phyloP scores from a whole-genome alignment of 2,797 vertebrate species.

The Morus bassanus region DNA sequence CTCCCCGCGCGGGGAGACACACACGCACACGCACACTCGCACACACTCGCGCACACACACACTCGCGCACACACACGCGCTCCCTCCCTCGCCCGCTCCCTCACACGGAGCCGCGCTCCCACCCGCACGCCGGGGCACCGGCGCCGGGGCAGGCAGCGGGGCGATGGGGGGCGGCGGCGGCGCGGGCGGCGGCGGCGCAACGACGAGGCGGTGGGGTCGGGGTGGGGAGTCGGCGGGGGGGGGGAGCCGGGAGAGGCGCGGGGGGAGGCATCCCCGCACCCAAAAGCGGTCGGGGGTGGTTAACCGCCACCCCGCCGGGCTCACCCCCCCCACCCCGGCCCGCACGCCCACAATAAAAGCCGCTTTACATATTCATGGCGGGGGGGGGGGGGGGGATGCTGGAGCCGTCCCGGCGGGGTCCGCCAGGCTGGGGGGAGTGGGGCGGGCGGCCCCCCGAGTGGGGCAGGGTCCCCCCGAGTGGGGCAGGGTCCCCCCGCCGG shows the following conservation, averaged over 20 bases:
- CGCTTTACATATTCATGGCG: constrained; percentile 67
- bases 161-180: not conserved
- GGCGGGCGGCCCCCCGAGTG: not conserved
- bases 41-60: not conserved
- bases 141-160: constrained; percentile 10
- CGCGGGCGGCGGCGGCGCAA: not conserved
- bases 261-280: constrained; percentile 46
- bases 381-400: not conserved
- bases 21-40: not conserved
- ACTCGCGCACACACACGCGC: not conserved
- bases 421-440: not conserved
- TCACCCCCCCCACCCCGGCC: not conserved
- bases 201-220: not conserved
- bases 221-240: not conserved
- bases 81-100: not conserved
- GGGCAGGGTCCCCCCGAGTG: not conserved
- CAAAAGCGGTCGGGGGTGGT: constrained; percentile 19
- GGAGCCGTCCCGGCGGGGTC: not conserved
- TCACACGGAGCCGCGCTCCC: not conserved
- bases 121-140: not conserved
- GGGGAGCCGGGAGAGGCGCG: not conserved
- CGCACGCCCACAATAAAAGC: constrained; percentile 24
- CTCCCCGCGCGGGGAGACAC: constrained; percentile 20
- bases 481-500: not conserved
- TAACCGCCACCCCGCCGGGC: not conserved